Evolutionary conservation across 2,888 invertebrate genomes (phyloP).

Genomic region (Oscheius onirici): DNA sequence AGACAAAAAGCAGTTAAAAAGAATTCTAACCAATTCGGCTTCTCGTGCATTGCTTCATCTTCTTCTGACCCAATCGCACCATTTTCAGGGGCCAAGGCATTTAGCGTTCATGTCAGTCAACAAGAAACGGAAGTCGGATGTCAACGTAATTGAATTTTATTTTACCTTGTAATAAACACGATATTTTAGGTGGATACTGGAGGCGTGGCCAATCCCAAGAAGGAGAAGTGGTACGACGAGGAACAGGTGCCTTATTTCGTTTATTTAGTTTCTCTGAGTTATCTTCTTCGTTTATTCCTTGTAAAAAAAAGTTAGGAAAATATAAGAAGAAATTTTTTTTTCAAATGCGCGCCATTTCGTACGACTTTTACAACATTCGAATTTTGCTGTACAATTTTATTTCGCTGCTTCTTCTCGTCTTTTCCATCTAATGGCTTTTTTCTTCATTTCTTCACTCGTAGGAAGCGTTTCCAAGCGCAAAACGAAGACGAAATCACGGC

Average conservation of each 20-base stretch:
- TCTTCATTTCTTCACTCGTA: neutral
- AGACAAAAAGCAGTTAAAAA: too few relatives aligned
- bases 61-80: too few relatives aligned
- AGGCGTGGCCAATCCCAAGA: constrained; percentile 3
- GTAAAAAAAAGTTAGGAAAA: neutral
- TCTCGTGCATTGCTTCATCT: too few relatives aligned
- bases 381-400: neutral
- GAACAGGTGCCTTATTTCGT: neutral
- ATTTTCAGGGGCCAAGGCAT: neutral
- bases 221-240: constrained; percentile 25
- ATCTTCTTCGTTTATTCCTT: too few relatives aligned
- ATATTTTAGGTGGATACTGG: neutral
- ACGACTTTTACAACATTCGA: neutral
- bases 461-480: neutral
- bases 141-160: neutral
- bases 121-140: constrained; percentile 28
- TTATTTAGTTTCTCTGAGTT: neutral
- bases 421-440: neutral
- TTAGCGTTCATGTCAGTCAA: neutral
- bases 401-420: neutral
- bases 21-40: too few relatives aligned
- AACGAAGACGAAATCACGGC: neutral
- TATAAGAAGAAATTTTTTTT: neutral
- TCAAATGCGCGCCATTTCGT: neutral
- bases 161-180: neutral